Evolutionary conservation across 1,140 invertebrate species (phyloP).

Genomic region (Drosophila repleta): DNA sequence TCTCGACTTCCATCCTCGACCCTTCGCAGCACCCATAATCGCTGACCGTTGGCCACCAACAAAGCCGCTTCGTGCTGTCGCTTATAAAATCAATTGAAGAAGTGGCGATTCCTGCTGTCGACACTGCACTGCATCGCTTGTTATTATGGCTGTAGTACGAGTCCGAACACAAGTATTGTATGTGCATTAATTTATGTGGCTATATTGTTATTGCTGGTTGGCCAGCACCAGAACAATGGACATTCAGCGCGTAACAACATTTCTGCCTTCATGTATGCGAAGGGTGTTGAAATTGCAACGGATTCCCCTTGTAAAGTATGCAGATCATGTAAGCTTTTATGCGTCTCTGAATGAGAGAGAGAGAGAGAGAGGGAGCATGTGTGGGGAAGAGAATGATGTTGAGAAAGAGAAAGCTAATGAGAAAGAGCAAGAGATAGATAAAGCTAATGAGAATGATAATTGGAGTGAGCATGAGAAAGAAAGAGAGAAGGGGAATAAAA

Average conservation of each 20-base stretch:
- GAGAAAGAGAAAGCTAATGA: no score
- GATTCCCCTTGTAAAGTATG: constrained; percentile 24
- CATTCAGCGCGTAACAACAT: constrained; percentile 28
- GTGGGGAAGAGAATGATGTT: no score
- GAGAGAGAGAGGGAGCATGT: no score
- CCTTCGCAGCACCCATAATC: constrained; percentile 3
- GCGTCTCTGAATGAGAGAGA: no score
- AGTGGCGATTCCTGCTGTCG: constrained; percentile 80
- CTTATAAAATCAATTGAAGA: constrained; percentile 72
- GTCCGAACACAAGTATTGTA: constrained; percentile 29
- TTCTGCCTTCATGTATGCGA: constrained; percentile 26
- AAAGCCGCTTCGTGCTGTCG: constrained; percentile 53
- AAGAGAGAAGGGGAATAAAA: no score
- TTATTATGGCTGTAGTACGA: constrained; percentile 35
- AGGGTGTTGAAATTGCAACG: constrained; percentile 59
- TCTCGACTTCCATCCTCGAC: constrained; percentile 16
- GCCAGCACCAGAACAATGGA: constrained; percentile 57
- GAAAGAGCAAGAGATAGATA: no score
- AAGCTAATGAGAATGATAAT: no score
- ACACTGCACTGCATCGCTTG: constrained; percentile 47
- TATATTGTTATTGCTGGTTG: constrained; percentile 46
- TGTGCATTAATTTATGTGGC: constrained; percentile 77
- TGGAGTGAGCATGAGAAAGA: no score
- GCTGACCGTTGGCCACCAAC: constrained; percentile 62
- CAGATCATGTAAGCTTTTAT: constrained; percentile 10